Conservation (phyloP, 2,797 vertebrate species). For the Lagorchestes hirsutus region DNA sequence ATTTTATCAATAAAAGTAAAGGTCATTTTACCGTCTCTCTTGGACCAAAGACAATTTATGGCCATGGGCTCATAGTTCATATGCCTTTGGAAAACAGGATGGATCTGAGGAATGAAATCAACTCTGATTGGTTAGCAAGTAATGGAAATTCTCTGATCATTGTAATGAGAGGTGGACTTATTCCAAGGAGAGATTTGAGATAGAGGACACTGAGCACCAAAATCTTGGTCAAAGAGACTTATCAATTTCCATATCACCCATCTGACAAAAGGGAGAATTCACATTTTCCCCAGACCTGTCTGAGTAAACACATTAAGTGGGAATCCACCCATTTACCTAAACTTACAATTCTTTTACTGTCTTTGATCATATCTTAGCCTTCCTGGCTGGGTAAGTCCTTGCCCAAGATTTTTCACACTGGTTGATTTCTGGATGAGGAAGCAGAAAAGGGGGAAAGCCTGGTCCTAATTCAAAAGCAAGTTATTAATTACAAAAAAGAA, state of each 20-base stretch:
- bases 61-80: not conserved
- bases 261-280: not conserved
- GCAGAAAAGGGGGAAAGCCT: too few species aligned
- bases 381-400: too few species aligned
- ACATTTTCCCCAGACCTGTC: not conserved
- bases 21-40: not conserved
- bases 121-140: not conserved
- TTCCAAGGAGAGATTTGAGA: not conserved
- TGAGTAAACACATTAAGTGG: not conserved
- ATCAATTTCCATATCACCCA: not conserved
- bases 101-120: not conserved
- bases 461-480: too few species aligned
- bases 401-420: too few species aligned
- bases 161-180: not conserved
- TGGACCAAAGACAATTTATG: not conserved
- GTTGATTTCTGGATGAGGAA: too few species aligned
- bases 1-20: not conserved
- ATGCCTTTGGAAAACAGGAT: not conserved
- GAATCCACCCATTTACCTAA: not conserved
- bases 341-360: not conserved
- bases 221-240: not conserved
- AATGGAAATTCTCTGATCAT: not conserved
- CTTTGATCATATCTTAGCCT: too few species aligned
- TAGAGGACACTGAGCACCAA: not conserved
- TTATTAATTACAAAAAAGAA: too few species aligned